phyloP scores from a whole-genome alignment of 2,888 invertebrate genomes.

The Drosophila diplacantha region DNA sequence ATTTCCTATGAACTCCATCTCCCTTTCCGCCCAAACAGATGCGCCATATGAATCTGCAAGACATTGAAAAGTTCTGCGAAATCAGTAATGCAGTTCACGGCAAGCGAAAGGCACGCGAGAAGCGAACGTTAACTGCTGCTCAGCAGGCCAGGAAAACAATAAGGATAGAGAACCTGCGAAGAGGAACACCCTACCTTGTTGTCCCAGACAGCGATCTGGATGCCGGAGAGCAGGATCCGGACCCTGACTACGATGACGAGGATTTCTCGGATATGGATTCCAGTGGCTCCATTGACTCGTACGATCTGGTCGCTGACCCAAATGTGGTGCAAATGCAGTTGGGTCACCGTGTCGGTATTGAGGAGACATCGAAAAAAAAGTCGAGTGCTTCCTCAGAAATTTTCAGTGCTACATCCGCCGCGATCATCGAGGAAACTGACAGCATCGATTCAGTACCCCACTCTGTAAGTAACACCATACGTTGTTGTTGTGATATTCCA shows the following conservation, averaged over 20 bases:
- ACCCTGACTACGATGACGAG: slow-evolving; percentile 1
- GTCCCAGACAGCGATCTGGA: background rate
- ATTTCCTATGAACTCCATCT: background rate
- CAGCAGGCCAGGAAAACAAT: slow-evolving; percentile 3
- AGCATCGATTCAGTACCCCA: background rate
- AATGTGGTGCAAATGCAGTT: background rate
- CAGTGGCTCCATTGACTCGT: background rate
- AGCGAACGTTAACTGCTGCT: background rate
- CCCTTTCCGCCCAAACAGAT: background rate
- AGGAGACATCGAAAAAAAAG: background rate
- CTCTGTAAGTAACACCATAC: background rate
- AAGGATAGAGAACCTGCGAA: slow-evolving; percentile 1
- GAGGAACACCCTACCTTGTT: slow-evolving; percentile 6
- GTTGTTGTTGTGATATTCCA: background rate
- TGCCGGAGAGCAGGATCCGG: background rate
- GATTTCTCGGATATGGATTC: background rate
- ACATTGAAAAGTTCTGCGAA: slow-evolving; percentile 7
- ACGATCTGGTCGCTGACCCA: background rate
- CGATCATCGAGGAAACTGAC: background rate
- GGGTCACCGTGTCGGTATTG: background rate
- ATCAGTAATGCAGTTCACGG: background rate
- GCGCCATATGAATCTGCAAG: slow-evolving; percentile 27
- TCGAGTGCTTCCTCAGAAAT: background rate
- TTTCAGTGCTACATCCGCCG: background rate
- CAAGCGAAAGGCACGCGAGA: background rate